These are phyloP conservation scores for Tamandua tetradactyla DNA, from an alignment of 2,797 vertebrate species.

Conservation along the genomic window DNA sequence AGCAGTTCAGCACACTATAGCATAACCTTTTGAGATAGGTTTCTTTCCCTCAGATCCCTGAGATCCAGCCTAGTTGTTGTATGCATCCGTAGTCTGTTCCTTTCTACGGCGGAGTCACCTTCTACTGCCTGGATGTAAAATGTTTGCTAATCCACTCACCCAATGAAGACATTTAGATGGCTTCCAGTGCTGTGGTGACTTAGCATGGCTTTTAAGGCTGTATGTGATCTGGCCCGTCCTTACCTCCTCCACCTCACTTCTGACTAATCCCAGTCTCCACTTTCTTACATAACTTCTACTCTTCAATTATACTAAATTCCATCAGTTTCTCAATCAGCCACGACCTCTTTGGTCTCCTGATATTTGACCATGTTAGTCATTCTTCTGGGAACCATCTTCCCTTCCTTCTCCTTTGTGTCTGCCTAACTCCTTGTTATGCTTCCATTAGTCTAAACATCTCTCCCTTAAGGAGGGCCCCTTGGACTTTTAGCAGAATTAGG, in stretches of 20 bases:
- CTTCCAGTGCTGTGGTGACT: not conserved
- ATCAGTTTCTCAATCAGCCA: not conserved
- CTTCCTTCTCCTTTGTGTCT: not conserved
- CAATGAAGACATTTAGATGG: not conserved
- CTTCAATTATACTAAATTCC: not conserved
- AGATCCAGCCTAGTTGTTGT: not conserved
- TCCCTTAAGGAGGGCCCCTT: not conserved
- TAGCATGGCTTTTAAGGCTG: not conserved
- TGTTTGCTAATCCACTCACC: not conserved
- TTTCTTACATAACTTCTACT: not conserved
- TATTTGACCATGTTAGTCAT: not conserved
- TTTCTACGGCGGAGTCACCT: not conserved
- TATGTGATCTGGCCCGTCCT: not conserved
- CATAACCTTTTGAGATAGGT: not conserved
- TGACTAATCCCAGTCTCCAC: not conserved
- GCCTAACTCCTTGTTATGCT: not conserved
- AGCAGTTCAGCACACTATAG: no score
- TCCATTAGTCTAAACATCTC: not conserved
- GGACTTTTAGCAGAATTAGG: not conserved
- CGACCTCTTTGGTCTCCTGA: not conserved
- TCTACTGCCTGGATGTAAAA: not conserved
- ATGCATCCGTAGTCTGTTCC: not conserved
- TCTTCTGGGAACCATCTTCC: not conserved
- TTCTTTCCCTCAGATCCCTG: not conserved
- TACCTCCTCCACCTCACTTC: not conserved